Base-by-base conservation (phyloP, 2,888 invertebrate species). In the Coenonympha glycerion region DNA sequence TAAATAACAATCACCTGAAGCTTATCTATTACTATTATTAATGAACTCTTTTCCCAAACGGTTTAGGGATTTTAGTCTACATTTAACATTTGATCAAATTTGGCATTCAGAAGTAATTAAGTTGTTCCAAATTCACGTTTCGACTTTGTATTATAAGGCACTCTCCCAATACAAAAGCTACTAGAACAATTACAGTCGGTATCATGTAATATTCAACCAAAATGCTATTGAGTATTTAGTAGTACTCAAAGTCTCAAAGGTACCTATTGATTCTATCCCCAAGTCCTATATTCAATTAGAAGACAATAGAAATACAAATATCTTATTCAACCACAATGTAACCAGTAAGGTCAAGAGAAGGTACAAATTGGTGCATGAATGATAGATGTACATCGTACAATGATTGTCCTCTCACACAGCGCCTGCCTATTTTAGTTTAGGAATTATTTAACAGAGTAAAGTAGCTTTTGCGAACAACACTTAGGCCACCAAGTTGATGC, bases 351-450 rank as follows among this genome's bases (percentile, higher is more conserved):
- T 50, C 47, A 47, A 47, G 47, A 40, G 30, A 34, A 36, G 48
- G 44, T 47, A 48, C 45, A 51, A 51, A 45, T 51, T 51, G 51
- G 36, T 40, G 30, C 51, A 51, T 51, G 37, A 54, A 54, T 51
- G 48, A 48, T 54, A 51, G 51, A 54, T 54, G 16, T 19, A 46
- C 31, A n/a, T n/a, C n/a, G 3, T 6, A 15, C 45, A 51, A 54
- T 54, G 51, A 54, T 54, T 54, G 54, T 54, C 51, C 54, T 51
- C 54, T 54, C 48, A 30, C 48, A 30, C 51, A 48, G 21, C 51
- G 26, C 40, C 45, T 51, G 34, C 48, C 41, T 51, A 41, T 48
- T 54, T 51, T 51, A 40, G 48, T 31, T 28, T n/a, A 30, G 6
- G 54, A 54, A 54, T 54, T 45, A 54, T 54, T 54, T 48, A 54